A percentile compares a stretch with the other conserved stretches of the same genome.
Evolutionary conservation across 2,113 vertebrate genomes (phyloP).

Genomic region (Antennarius striatus): DNA sequence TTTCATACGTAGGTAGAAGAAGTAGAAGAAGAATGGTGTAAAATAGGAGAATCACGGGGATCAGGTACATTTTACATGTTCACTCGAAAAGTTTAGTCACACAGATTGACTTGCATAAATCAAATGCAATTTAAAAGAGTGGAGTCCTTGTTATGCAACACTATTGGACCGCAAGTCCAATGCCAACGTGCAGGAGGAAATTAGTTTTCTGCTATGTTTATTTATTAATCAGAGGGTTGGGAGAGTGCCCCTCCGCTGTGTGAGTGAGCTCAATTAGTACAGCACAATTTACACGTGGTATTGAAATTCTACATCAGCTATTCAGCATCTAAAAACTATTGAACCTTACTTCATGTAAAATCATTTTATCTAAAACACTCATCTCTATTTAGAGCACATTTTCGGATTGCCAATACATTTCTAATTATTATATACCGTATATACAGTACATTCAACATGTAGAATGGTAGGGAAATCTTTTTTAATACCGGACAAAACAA

Average conservation of each 20-base stretch:
- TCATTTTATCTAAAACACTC: too few species aligned
- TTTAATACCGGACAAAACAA: too few species aligned
- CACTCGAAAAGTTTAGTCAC: background rate
- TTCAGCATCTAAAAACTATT: too few species aligned
- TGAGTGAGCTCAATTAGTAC: slow-evolving; percentile 3
- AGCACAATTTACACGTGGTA: background rate
- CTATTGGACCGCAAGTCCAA: slow-evolving; percentile 10
- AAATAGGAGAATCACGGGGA: slow-evolving; percentile 1
- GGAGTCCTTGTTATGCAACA: slow-evolving; percentile 31
- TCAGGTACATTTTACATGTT: slow-evolving; percentile 6
- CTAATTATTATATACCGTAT: too few species aligned
- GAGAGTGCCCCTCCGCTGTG: background rate
- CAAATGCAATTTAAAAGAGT: background rate
- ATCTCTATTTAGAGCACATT: too few species aligned
- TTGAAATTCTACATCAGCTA: too few species aligned
- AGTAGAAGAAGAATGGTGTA: too few species aligned
- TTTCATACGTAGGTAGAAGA: too few species aligned
- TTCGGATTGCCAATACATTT: too few species aligned
- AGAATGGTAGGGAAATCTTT: too few species aligned
- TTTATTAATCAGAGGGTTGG: slow-evolving; percentile 16
- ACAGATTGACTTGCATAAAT: slow-evolving; percentile 5
- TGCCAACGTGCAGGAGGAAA: slow-evolving; percentile 26
- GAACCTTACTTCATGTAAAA: too few species aligned
- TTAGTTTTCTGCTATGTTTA: slow-evolving; percentile 18
- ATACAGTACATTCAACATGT: too few species aligned